Base-by-base conservation (phyloP, 2,888 invertebrate species). In the Rhimphoctona megacephalus region DNA sequence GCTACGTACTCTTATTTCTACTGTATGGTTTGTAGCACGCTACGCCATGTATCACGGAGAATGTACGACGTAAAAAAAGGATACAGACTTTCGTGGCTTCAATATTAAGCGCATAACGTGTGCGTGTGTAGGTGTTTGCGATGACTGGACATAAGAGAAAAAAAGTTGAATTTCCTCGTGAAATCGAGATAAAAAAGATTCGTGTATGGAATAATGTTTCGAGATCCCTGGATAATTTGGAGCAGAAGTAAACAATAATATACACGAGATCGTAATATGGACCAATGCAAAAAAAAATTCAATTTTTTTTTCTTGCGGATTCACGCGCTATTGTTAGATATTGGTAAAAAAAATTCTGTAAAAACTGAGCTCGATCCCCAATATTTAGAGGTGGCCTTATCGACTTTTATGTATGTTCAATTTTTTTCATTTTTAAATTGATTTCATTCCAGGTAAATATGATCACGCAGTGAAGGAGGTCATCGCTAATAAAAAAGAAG, bases 1-100 rank as follows among this genome's bases (percentile, higher is more conserved):
- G 79, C 79, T 73, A 61, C 30, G 74, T 80, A 77, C 54, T 81
- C 72, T 83, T 74, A 78, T 85, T 85, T 85, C 83, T 66, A 57
- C 82, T 83, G 49, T 30, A 30, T 64, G 39, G 67, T 77, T 74
- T 52, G 39, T 19, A 25, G 54, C 74, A 81, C 49, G 79, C 46
- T 76, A 84, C 69, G 36, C 49, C 36, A 72, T 67, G 57, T 76
- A 76, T 82, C 19, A 74, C 69, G 43, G 66, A 49, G 80, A 80
- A 66, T 77, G 46, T 54, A 49, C 70, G 22, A 79, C 57, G 70
- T 69, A 25, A 78, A 54, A 36, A 70, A 57, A 80, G 30, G 46
- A 61, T 22, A 52, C 33, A 17, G 66, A 73, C 81, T 73, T 66
- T 36, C 46, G 73, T 61, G 54, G 54, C 22, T 57, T 66, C 22